Evolutionary conservation across 2,113 vertebrate species (phyloP).

Genomic region (Calonectris borealis): DNA sequence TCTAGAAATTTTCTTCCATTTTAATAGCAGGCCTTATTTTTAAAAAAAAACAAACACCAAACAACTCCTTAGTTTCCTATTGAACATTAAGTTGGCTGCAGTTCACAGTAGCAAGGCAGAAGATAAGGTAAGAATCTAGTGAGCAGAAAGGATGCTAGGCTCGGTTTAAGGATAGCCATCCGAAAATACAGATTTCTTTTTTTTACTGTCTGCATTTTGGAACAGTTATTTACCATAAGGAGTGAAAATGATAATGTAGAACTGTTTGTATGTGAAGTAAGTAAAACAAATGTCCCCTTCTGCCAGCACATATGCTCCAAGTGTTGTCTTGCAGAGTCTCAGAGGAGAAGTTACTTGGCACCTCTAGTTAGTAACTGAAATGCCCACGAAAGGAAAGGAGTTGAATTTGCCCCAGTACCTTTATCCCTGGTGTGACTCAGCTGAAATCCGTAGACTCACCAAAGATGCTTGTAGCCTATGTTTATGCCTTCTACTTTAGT

Average conservation of each 20-base stretch:
- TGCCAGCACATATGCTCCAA: not conserved
- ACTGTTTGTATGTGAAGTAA: not conserved
- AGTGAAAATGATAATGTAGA: not conserved
- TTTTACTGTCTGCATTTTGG: not conserved
- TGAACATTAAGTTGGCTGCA: not conserved
- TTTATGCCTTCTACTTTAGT: not conserved
- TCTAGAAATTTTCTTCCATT: not conserved
- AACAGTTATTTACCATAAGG: not conserved
- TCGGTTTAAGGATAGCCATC: not conserved
- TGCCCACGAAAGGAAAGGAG: not conserved
- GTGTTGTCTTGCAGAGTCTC: not conserved
- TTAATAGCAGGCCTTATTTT: not conserved
- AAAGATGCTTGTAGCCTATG: not conserved
- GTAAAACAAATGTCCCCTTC: not conserved
- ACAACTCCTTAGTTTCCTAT: not conserved
- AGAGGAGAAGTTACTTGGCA: not conserved
- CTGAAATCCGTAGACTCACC: not conserved
- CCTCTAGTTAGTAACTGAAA: no score
- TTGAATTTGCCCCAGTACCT: not conserved
- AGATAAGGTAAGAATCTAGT: not conserved
- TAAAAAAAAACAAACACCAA: no score
- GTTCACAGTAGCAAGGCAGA: not conserved
- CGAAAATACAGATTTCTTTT: not conserved
- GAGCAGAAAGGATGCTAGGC: not conserved
- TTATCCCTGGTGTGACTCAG: not conserved